Evolutionary conservation across 2,113 vertebrate genomes (phyloP), one percentile per base, ranked within the genome.

Genomic region (Proterorhinus semilunaris): DNA sequence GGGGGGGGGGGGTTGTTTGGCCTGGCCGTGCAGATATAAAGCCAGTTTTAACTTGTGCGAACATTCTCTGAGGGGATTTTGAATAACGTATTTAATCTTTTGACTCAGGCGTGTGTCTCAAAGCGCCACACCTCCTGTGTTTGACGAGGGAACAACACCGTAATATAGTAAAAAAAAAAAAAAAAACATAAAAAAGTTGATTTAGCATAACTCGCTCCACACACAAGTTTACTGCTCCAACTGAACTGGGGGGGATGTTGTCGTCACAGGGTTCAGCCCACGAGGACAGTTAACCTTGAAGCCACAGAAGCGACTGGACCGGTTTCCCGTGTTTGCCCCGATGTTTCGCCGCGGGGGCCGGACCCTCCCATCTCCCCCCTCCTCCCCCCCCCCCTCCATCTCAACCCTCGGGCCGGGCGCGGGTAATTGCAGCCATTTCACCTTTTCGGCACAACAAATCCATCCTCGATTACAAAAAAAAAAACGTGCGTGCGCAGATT

Each of bases 391-490:
- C 9, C 55, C 65, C 53, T 55, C 17, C 53, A 0, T 77, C 65
- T 73, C 57, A 55, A 78, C 54, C 80, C 75, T 81, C 69, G 63
- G 49, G 78, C 67, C 75, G 53, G 36, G 68, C 72, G 64, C 46
- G 17, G 16, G 74, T 87, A 86, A 87, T 87, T 86, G 80, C 50
- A 71, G 72, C 66, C 54, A 64, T 73, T 69, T 76, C 63, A 57
- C 72, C 66, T 74, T 63, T 63, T 48, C 74, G 80, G 73, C 54
- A 71, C 66, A 68, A 81, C 71, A 53, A 81, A 90, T 79, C 57
- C 16, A 65, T 64, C 53, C 64, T 55, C 80, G 76, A 90, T 87
- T 80, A 73, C 27, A 57, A 78, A 78, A n/a, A n/a, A n/a, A n/a
- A n/a, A n/a, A n/a, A n/a, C n/a, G n/a, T n/a, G n/a, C 68, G 64